Evolutionary conservation across 2,888 invertebrate species (phyloP).

Genomic region (Aromia moschata): DNA sequence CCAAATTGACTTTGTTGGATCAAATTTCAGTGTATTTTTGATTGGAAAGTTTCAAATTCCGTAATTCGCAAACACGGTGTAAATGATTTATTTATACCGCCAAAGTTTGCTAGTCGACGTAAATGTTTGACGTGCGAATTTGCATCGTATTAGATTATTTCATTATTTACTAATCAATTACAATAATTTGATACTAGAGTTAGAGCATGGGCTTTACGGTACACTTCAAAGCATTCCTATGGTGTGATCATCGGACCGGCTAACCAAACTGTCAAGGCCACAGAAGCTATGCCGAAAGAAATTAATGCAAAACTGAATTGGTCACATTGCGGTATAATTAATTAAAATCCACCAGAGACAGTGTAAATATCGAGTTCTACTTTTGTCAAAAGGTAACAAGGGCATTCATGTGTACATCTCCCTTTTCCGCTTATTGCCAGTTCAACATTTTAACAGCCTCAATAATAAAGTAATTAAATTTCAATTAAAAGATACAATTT

Average conservation of each 20-base stretch:
- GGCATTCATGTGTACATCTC: no score
- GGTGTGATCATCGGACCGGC: neutral
- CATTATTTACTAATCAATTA: constrained; percentile 28
- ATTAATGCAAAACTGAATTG: no score
- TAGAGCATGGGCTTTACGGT: constrained; percentile 3
- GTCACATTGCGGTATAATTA: no score
- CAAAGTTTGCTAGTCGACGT: constrained; percentile 1
- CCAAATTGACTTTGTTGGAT: no score
- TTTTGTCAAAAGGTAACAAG: no score
- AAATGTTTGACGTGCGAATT: constrained; percentile 17
- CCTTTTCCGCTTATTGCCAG: no score
- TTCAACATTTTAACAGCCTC: no score
- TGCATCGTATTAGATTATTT: constrained; percentile 17
- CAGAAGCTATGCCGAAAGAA: no score
- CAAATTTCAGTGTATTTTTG: neutral
- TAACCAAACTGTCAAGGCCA: neutral
- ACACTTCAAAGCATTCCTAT: constrained; percentile 16
- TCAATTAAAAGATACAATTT: no score
- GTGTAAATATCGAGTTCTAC: no score
- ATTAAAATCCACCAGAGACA: no score
- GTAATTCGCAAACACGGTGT: neutral
- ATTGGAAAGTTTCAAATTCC: neutral
- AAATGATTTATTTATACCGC: neutral
- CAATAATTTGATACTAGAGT: constrained; percentile 25
- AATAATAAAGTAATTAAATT: no score